Evolutionary conservation across 2,113 vertebrate genomes (phyloP).

Genomic region (Protomyctophum bolini): DNA sequence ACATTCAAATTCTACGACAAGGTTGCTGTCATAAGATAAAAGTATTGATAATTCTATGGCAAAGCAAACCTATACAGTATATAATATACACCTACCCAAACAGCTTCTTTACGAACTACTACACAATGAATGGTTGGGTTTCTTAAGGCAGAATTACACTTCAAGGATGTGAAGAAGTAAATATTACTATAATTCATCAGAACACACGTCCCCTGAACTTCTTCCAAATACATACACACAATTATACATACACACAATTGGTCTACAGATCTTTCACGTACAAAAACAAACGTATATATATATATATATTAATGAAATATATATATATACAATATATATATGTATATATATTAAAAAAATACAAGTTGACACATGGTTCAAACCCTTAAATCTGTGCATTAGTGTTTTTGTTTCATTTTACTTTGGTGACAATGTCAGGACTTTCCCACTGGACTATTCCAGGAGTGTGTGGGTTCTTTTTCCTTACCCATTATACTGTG

Average conservation of each 20-base stretch:
- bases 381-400: conserved; percentile 6
- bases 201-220: conserved; percentile 3
- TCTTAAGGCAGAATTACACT: conserved; percentile 58
- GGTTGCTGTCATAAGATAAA: conserved; percentile 1
- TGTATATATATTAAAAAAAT: conserved; percentile 27
- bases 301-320: not conserved
- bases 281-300: conserved; percentile 18
- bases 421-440: conserved; percentile 23
- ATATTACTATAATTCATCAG: conserved; percentile 7
- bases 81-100: not conserved
- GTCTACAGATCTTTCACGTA: conserved; percentile 27
- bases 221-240: conserved; percentile 20
- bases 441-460: conserved; percentile 10
- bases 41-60: not conserved
- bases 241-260: conserved; percentile 27
- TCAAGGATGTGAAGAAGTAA: conserved; percentile 10
- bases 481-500: too few species aligned
- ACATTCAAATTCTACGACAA: conserved; percentile 11
- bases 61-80: conserved; percentile 2
- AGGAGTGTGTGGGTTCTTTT: not conserved
- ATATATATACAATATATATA: conserved; percentile 18
- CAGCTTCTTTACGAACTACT: not conserved
- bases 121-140: conserved; percentile 44
- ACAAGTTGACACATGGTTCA: conserved; percentile 16
- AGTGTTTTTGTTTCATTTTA: conserved; percentile 10